Base-by-base conservation (phyloP, 2,888 invertebrate species). In the Tetragnatha montana region DNA sequence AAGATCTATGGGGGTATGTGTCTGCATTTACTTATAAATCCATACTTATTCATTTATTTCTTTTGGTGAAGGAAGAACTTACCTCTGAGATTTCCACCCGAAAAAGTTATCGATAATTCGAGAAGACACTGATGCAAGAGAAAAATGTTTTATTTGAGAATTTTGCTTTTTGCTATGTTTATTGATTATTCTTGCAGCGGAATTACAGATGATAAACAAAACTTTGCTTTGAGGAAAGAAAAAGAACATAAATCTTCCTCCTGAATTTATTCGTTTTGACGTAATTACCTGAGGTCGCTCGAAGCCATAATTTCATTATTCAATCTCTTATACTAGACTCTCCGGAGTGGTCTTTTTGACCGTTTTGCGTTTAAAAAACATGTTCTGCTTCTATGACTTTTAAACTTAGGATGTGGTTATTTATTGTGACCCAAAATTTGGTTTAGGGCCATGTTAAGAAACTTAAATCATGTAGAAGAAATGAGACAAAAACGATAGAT, bases 141-240 rank as follows among this genome's bases (percentile, higher is more conserved):
- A 17, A 60, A 60, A 60, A 60, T 17, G 60, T 60, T 60, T 60
- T 60, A 60, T 60, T 60, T 17, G 17, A 60, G 60, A 17, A 17
- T 60, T 17, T 60, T 60, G 14, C 17, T 60, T 60, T 60, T 60
- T 17, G 10, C 17, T 7, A 17, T 60, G 60, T 60, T 60, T 60
- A 60, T 60, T 17, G 60, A 60, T 60, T 60, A 60, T 60, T 60
- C 60, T 60, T 60, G 60, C 60, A 60, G 12, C 12, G 60, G 60
- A 60, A 60, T 60, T 60, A 60, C 60, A 60, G 60, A 60, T 60
- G 60, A 60, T 60, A 60, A 60, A 60, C 60, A 60, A 60, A 60
- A 60, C 17, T 12, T 17, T 60, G 60, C 8, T 7, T 17, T 17
- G 60, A 17, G 60, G 60, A 60, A 60, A 60, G 12, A 10, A 35